Base-by-base conservation (phyloP, 1,140 invertebrate genomes). In the Drosophila tani region DNA sequence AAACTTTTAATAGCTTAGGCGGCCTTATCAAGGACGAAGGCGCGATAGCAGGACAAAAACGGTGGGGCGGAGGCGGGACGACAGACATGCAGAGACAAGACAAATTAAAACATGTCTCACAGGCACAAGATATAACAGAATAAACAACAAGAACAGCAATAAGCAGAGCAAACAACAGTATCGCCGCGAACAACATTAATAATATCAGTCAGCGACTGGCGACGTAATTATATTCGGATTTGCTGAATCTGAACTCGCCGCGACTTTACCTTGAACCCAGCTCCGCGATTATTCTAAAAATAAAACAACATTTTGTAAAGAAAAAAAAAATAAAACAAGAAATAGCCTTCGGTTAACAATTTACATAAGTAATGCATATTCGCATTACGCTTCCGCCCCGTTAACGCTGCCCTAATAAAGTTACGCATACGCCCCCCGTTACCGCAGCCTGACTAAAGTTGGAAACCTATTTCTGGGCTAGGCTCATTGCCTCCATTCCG, bases 1-100 rank as follows among this genome's bases (percentile, higher is more conserved):
- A 88, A 88, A 87, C 66, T 87, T 87, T 87, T 83, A 88, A 87
- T 88, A 78, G 84, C 73, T 84, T 80, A 81, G 71, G 68, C 59
- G 53, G 57, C 84, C 84, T 88, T 81, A 87, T 87, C 84, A 50
- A 81, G 73, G 58, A 67, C 46, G 43, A 17, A 35, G 17, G 24
- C 38, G 19, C 43, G 58, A 45, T 66, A 43, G 58, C 17, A 50
- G 41, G 24, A n/a, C 15, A 19, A 40, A 55, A 38, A 21, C 53
- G 53, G 32, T n/a, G 53, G 32, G 32, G 51, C 32, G 51, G 51
- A 15, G 3, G 7, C 2, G 32, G 32, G 27, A 49, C 55, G 21
- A 27, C 66, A 79, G 67, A 73, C 60, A 79, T 55, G 46, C 58
- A 56, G 53, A 73, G 67, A 64, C 46, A 79, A 65, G 69, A 79